Conservation (phyloP, 2,888 invertebrate species). For the Eupithecia vulgata region DNA sequence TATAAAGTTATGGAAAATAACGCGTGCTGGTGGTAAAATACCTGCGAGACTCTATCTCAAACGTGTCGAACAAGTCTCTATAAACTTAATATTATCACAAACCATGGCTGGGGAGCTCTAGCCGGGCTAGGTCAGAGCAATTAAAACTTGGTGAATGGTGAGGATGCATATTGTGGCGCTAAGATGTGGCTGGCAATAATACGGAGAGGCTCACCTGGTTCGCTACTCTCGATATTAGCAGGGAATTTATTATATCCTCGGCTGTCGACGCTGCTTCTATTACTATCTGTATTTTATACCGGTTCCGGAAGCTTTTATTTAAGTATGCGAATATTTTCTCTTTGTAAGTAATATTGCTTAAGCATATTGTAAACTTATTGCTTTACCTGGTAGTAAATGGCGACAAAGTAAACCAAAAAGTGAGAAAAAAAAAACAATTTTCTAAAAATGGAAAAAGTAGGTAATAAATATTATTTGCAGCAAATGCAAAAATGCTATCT, state of each 20-base stretch:
- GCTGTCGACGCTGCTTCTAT: constrained; percentile 26
- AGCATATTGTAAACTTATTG: neutral
- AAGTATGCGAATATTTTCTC: neutral
- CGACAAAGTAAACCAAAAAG: neutral
- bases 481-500: no score
- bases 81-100: constrained; percentile 50
- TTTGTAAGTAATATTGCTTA: neutral
- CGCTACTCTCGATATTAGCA: constrained; percentile 52
- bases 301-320: constrained; percentile 25
- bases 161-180: constrained; percentile 43
- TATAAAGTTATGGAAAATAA: neutral
- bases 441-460: no score
- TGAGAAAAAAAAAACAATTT: no score
- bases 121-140: constrained; percentile 42
- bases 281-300: constrained; percentile 29
- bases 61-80: neutral
- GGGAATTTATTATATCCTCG: constrained; percentile 49
- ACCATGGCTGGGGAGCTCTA: constrained; percentile 25
- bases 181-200: constrained; percentile 41
- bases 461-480: no score
- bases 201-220: constrained; percentile 34
- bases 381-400: neutral
- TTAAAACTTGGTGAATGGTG: constrained; percentile 47
- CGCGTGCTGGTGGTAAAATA: neutral
- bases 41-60: neutral